Percentiles rank a stretch among this genome's conserved stretches.
Conservation (phyloP, 2,113 vertebrate genomes). For the Microcebus lehilahytsara region DNA sequence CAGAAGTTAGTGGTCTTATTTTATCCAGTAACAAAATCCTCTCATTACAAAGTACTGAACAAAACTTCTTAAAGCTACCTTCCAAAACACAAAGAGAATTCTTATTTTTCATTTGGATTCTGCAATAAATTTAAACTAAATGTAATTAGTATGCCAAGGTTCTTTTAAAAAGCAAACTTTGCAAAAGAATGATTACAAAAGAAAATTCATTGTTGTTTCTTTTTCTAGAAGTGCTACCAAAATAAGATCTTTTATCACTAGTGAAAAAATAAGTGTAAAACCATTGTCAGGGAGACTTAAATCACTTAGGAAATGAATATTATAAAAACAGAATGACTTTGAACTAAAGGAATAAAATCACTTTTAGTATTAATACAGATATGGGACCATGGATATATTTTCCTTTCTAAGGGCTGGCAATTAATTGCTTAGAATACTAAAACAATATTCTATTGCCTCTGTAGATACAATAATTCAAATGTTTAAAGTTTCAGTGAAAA, state of each 20-base stretch:
- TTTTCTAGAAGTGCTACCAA: background rate
- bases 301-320: background rate
- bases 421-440: conserved; percentile 28
- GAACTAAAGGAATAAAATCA: background rate
- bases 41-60: background rate
- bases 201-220: background rate
- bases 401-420: background rate
- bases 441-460: background rate
- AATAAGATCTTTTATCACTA: background rate
- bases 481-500: conserved; percentile 45
- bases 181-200: conserved; percentile 7
- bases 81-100: background rate
- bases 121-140: conserved; percentile 17
- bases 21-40: conserved; percentile 16
- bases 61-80: conserved; percentile 35
- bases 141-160: background rate
- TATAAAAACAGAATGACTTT: conserved; percentile 21
- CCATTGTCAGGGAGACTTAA: background rate
- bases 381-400: background rate
- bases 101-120: conserved; percentile 18
- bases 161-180: background rate
- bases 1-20: background rate
- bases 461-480: background rate
- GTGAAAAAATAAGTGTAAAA: background rate
- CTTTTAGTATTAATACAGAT: background rate